A percentile compares a stretch with the other conserved stretches of the same genome.
phyloP scores from a whole-genome alignment of 92 coral and sea anemone genomes.

The Palythoa grandis region DNA sequence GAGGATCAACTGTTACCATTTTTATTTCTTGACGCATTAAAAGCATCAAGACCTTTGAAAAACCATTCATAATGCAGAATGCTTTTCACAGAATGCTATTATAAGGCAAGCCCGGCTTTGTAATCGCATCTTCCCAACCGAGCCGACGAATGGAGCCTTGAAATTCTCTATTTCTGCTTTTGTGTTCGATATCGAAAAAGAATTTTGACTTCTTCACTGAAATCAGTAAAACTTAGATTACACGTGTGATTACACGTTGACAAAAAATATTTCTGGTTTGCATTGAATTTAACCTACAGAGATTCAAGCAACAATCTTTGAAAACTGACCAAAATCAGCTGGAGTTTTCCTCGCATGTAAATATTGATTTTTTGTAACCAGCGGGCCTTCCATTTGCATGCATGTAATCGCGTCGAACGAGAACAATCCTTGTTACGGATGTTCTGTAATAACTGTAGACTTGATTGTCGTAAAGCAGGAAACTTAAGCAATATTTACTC shows the following conservation, averaged over 20 bases:
- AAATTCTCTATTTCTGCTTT: conserved; percentile 32
- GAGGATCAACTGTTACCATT: neutral
- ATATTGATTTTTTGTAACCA: neutral
- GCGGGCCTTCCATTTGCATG: neutral
- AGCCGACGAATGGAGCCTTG: conserved; percentile 14
- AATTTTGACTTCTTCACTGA: neutral
- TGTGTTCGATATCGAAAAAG: conserved; percentile 7
- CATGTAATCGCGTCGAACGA: neutral
- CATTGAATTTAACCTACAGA: conserved; percentile 8
- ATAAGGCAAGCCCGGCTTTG: conserved; percentile 6
- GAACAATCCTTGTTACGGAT: neutral
- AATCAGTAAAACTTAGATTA: neutral
- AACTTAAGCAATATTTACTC: neutral
- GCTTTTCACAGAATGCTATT: neutral
- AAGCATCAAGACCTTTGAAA: neutral
- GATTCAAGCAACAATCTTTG: neutral
- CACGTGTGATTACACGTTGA: neutral
- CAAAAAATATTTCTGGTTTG: neutral
- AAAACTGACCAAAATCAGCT: conserved; percentile 20
- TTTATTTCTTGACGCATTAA: neutral
- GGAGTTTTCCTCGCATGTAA: conserved; percentile 13
- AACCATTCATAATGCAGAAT: neutral
- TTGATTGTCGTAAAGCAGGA: neutral
- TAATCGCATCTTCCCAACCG: conserved; percentile 30
- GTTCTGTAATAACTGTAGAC: neutral